Evolutionary conservation across 2,113 vertebrate genomes (phyloP).

Genomic region (Brevimyrus niger): DNA sequence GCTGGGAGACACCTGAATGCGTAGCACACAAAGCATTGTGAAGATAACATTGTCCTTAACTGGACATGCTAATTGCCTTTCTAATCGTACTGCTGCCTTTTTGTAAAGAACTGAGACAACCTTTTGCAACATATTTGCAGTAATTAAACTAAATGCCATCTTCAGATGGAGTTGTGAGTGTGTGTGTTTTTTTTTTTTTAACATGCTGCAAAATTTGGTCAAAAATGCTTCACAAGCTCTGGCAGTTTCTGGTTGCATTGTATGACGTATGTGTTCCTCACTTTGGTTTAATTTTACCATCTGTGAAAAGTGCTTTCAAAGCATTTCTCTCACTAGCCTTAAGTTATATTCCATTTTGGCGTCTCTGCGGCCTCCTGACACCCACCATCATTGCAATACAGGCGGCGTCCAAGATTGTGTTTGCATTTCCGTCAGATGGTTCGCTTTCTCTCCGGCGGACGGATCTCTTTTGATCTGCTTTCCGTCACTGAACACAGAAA

Average conservation of each 20-base stretch:
- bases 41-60: background rate
- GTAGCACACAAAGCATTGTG: background rate
- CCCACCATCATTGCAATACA: background rate
- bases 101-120: background rate
- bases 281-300: background rate
- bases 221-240: background rate
- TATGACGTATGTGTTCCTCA: background rate
- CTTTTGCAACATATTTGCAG: background rate
- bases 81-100: background rate
- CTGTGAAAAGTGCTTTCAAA: background rate
- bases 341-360: background rate
- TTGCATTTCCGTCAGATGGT: background rate
- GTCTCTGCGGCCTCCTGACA: background rate
- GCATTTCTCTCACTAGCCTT: background rate
- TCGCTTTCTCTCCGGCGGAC: background rate
- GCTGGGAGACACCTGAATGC: background rate
- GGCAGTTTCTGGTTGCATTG: background rate
- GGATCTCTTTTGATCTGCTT: background rate
- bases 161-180: background rate
- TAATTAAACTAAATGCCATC: background rate
- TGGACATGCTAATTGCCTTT: background rate
- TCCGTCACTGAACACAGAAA: background rate
- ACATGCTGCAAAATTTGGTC: background rate
- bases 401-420: background rate
- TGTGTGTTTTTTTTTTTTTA: background rate